phyloP scores from a whole-genome alignment of 2,797 vertebrate species.

The Gephyroberyx darwinii region DNA sequence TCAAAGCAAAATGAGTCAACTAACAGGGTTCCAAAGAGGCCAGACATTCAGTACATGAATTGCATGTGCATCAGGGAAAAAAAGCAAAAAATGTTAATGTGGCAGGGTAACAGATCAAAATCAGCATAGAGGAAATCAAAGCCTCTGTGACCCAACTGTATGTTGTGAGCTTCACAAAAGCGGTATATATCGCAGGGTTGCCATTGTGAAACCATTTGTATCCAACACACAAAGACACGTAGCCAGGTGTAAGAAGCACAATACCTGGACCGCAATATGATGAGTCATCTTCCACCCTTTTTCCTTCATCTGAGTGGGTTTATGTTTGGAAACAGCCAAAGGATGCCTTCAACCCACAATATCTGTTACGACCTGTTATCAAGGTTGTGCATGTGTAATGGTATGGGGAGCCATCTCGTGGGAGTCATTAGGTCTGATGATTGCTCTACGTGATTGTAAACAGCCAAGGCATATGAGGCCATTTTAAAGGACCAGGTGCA shows the following conservation, averaged over 20 bases:
- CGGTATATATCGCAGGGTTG: too few species aligned
- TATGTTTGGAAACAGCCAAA: neutral
- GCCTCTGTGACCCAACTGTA: neutral
- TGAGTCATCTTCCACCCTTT: too few species aligned
- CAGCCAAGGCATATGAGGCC: neutral
- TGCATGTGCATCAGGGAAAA: neutral
- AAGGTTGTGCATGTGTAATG: constrained; percentile 16
- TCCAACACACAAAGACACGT: too few species aligned
- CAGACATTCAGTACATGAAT: constrained; percentile 19
- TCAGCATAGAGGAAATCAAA: constrained; percentile 41
- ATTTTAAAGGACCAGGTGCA: constrained; percentile 17
- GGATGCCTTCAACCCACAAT: neutral
- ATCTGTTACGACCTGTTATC: constrained; percentile 11
- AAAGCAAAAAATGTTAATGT: constrained; percentile 9
- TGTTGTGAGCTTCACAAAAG: too few species aligned
- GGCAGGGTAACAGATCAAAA: constrained; percentile 33
- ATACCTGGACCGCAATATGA: too few species aligned
- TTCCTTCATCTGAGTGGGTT: too few species aligned
- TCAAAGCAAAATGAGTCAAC: constrained; percentile 24
- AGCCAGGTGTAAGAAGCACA: too few species aligned
- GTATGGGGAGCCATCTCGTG: constrained; percentile 14
- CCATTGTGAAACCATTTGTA: too few species aligned
- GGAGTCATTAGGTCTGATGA: constrained; percentile 30
- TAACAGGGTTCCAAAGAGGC: constrained; percentile 27
- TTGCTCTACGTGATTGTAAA: constrained; percentile 26